A percentile compares a stretch with the other conserved stretches of the same genome.
Evolutionary conservation across 2,888 invertebrate genomes (phyloP).

Genomic region (Orthonevra nobilis): DNA sequence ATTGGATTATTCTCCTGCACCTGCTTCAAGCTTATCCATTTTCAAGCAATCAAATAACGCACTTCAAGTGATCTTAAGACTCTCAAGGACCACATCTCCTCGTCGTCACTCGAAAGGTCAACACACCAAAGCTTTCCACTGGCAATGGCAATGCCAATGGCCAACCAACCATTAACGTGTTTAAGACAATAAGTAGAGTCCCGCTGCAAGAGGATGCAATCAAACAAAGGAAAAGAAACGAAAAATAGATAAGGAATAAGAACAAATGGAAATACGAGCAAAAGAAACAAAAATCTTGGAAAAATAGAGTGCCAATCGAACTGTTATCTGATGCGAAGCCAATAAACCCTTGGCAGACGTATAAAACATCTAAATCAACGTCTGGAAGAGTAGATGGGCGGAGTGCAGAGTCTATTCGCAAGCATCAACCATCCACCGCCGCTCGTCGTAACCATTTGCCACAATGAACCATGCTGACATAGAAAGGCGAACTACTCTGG

Average conservation of each 20-base stretch:
- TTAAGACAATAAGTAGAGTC: conserved; percentile 36
- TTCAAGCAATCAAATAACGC: too few relatives aligned
- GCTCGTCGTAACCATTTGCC: conserved; percentile 43
- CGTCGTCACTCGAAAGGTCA: conserved; percentile 43
- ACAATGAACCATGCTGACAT: conserved; percentile 61
- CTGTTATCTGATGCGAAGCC: conserved; percentile 70
- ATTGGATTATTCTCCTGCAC: too few relatives aligned
- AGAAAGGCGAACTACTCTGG: conserved; percentile 25
- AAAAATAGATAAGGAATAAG: conserved; percentile 3
- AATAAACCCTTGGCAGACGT: conserved; percentile 69
- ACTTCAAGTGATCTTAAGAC: too few relatives aligned
- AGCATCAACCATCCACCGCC: not conserved
- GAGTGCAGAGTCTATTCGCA: conserved; percentile 20
- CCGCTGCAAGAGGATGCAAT: conserved; percentile 43
- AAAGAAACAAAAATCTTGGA: conserved; percentile 34
- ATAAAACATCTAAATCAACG: conserved; percentile 70
- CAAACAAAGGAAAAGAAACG: conserved; percentile 37
- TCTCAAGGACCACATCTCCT: too few relatives aligned
- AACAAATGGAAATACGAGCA: not conserved
- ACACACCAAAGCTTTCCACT: conserved; percentile 36
- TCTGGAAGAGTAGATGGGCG: conserved; percentile 54
- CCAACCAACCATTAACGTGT: conserved; percentile 27
- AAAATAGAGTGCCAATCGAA: conserved; percentile 70
- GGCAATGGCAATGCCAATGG: too few relatives aligned
- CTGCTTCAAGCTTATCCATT: too few relatives aligned